These are phyloP conservation scores for Notarius quadriscutis DNA, from an alignment of 2,113 vertebrate genomes.

Conservation along the genomic window DNA sequence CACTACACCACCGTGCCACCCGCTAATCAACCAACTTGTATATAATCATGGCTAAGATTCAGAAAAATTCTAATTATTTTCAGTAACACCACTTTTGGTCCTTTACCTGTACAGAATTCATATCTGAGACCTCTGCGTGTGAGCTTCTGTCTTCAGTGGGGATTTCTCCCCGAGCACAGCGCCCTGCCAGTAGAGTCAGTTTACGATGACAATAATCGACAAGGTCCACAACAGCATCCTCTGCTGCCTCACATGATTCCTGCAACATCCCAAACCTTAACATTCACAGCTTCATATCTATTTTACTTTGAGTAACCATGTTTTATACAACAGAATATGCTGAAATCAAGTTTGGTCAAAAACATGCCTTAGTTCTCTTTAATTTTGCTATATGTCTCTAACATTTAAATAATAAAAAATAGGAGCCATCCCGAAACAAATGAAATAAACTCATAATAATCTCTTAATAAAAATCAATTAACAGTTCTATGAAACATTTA, in stretches of 20 bases:
- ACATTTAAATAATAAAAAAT: background rate
- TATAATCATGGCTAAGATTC: background rate
- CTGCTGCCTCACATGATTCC: slow-evolving; percentile 89
- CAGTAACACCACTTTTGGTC: background rate
- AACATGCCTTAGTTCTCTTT: background rate
- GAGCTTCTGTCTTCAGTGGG: slow-evolving; percentile 28
- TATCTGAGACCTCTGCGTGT: slow-evolving; percentile 39
- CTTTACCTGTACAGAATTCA: slow-evolving; percentile 69
- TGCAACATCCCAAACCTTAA: slow-evolving; percentile 53
- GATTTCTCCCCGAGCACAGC: slow-evolving; percentile 39
- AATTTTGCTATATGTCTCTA: background rate
- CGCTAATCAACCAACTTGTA: background rate
- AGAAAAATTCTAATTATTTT: background rate
- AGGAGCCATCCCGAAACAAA: too few species aligned
- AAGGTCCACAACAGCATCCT: slow-evolving; percentile 84
- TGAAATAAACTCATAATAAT: background rate
- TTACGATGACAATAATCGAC: slow-evolving; percentile 95
- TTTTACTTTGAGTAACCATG: background rate
- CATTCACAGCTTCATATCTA: background rate
- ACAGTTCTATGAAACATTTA: background rate
- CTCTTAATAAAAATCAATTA: background rate
- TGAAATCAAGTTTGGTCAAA: background rate
- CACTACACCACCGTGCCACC: too few species aligned
- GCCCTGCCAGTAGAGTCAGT: slow-evolving; percentile 79
- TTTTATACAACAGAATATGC: background rate